phyloP scores from a whole-genome alignment of 2,888 invertebrate genomes.

The Aphelenchoides bicaudatus region DNA sequence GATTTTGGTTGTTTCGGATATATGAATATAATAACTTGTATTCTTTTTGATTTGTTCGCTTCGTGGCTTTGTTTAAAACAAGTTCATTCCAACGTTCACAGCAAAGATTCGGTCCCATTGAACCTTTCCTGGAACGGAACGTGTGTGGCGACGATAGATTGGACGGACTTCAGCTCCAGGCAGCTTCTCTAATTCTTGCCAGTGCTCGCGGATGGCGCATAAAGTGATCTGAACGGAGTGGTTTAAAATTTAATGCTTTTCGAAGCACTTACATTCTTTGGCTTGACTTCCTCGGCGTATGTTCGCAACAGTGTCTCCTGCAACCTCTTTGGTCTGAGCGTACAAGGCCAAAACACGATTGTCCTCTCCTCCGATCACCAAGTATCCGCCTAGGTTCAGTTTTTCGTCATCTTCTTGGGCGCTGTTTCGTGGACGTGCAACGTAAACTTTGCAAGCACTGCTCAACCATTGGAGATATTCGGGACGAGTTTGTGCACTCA shows the following conservation, averaged over 20 bases:
- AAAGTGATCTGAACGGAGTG: conserved; percentile 37
- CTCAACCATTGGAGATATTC: conserved; percentile 34
- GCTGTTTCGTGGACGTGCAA: conserved; percentile 18
- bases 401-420: conserved; percentile 19
- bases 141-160: conserved; percentile 54
- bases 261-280: background rate
- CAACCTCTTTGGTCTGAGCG: conserved; percentile 48
- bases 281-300: background rate
- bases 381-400: conserved; percentile 13
- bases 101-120: conserved; percentile 52
- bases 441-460: conserved; percentile 32
- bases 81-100: conserved; percentile 45
- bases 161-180: conserved; percentile 31
- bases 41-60: too few species aligned
- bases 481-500: conserved; percentile 43
- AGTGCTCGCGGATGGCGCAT: conserved; percentile 42
- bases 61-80: conserved; percentile 30
- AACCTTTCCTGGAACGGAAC: conserved; percentile 52
- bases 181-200: conserved; percentile 35
- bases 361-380: conserved; percentile 22
- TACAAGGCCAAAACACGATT: conserved; percentile 46
- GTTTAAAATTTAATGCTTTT: too few species aligned
- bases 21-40: too few species aligned
- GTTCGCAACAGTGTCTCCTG: conserved; percentile 20
- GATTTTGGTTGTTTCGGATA: too few species aligned